phyloP scores from a whole-genome alignment of 2,888 invertebrate species.

The Epinotia demarniana region DNA sequence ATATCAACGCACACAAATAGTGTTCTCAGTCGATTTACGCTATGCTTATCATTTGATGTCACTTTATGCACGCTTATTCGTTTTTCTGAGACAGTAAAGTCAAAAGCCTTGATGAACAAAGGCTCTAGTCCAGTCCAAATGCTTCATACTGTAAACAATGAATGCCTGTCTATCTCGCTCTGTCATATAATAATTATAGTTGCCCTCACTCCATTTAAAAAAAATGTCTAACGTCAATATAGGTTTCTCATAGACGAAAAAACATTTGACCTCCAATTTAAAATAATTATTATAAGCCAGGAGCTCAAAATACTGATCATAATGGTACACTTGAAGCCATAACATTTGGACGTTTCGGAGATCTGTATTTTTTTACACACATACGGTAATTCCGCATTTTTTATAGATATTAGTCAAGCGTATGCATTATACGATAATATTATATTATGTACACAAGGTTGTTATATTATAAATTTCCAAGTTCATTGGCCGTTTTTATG shows the following conservation, averaged over 20 bases:
- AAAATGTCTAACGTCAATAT: too few relatives aligned
- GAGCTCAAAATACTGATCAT: not conserved
- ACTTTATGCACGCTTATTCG: conserved; percentile 6
- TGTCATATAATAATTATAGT: not conserved
- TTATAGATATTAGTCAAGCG: not conserved
- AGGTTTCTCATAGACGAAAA: too few relatives aligned
- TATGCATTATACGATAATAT: conserved; percentile 1
- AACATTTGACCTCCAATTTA: not conserved
- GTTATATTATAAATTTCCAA: conserved; percentile 1
- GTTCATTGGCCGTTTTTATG: conserved; percentile 26
- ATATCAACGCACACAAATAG: conserved; percentile 39
- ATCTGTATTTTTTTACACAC: not conserved
- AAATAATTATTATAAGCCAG: not conserved
- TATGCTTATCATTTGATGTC: conserved; percentile 32
- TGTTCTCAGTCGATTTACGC: conserved; percentile 24
- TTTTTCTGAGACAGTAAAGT: not conserved
- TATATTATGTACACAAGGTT: conserved; percentile 14
- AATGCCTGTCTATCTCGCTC: not conserved
- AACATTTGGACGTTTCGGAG: too few relatives aligned
- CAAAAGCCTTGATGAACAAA: not conserved
- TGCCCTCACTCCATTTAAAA: not conserved
- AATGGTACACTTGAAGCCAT: not conserved
- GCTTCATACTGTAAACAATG: not conserved
- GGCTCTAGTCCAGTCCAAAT: not conserved
- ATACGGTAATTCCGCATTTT: not conserved